Conservation (phyloP, 2,113 vertebrate genomes). For the Alligator mississippiensis region DNA sequence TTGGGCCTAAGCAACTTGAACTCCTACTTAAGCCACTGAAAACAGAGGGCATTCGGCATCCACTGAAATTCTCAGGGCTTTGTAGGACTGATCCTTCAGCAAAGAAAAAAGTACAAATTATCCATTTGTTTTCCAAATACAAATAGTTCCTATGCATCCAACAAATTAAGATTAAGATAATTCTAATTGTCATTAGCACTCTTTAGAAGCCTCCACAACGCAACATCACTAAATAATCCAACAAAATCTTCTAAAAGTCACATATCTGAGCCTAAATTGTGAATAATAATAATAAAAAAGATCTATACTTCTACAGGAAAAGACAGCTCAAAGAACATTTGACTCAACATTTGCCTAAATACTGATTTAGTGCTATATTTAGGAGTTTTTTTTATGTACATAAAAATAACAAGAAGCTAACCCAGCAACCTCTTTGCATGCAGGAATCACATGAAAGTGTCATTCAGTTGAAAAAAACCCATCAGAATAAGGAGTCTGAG, state of each 20-base stretch:
- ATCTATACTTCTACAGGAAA: not conserved
- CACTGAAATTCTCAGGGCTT: accelerated
- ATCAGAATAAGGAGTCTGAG: not conserved
- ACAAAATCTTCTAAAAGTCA: not conserved
- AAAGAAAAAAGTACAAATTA: not conserved
- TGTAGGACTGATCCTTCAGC: not conserved
- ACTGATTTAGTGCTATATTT: not conserved
- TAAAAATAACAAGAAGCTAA: not conserved
- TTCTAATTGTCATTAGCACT: not conserved
- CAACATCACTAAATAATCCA: accelerated
- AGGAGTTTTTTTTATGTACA: not conserved
- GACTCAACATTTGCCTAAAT: not conserved
- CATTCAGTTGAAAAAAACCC: not conserved
- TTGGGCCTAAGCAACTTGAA: not conserved
- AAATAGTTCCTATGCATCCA: not conserved
- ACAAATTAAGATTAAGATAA: not conserved
- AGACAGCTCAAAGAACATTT: not conserved
- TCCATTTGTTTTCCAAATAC: not conserved
- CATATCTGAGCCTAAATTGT: not conserved
- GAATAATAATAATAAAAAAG: not conserved
- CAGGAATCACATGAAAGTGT: not conserved
- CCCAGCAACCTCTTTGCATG: not conserved
- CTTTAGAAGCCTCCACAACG: not conserved
- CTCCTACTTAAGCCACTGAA: not conserved
- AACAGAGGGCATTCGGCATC: accelerated